Evolutionary conservation across 2,888 invertebrate genomes (phyloP).

Genomic region (Lissocephala sabroskyi): DNA sequence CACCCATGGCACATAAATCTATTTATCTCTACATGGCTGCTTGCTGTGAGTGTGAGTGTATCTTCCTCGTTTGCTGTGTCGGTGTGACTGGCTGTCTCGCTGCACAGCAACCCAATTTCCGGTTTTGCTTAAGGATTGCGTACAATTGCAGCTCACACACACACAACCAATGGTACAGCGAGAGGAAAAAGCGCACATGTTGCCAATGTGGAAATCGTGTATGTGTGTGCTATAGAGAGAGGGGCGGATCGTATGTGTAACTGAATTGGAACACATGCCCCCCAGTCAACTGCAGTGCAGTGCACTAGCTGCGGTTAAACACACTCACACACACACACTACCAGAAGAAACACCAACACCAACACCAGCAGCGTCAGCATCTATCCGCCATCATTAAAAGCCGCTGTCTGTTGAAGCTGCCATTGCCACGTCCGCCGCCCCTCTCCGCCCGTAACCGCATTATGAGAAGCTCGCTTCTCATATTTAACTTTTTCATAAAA

Average conservation of each 20-base stretch:
- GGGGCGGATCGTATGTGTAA: constrained; percentile 29
- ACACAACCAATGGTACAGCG: constrained; percentile 26
- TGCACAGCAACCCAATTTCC: constrained; percentile 62
- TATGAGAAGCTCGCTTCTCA: constrained; percentile 33
- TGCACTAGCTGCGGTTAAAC: constrained; percentile 42
- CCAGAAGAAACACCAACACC: constrained; percentile 1
- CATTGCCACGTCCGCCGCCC: too few species aligned
- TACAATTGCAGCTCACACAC: constrained; percentile 44
- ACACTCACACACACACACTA: constrained; percentile 10
- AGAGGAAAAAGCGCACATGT: background rate
- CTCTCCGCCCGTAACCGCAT: constrained; percentile 43
- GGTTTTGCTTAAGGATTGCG: constrained; percentile 63
- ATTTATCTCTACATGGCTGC: constrained; percentile 28
- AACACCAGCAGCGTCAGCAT: background rate
- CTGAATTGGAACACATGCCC: constrained; percentile 61
- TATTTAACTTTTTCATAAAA: constrained; percentile 56
- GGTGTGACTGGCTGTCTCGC: constrained; percentile 29
- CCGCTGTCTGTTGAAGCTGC: too few species aligned
- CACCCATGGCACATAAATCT: constrained; percentile 44
- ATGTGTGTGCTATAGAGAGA: constrained; percentile 3
- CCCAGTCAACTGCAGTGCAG: constrained; percentile 62
- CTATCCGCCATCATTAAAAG: constrained; percentile 54
- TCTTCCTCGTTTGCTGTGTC: constrained; percentile 24
- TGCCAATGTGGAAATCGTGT: background rate
- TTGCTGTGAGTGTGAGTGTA: constrained; percentile 12